A percentile compares a stretch with the other conserved stretches of the same genome.
phyloP scores from a whole-genome alignment of 1,140 invertebrate genomes.

The Theocolax elegans region DNA sequence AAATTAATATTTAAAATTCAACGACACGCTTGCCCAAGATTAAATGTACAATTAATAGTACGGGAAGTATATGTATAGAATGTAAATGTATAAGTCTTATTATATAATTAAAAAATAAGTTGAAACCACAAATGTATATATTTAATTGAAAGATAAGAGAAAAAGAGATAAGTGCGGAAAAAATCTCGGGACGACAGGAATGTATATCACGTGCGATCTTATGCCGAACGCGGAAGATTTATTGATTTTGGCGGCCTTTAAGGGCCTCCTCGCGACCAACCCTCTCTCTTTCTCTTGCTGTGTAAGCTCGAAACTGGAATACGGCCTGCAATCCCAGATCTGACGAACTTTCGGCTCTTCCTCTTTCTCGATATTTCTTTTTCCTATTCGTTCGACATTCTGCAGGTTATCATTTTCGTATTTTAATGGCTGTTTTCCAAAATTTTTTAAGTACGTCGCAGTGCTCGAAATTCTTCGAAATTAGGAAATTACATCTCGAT shows the following conservation, averaged over 20 bases:
- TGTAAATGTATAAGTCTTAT: no score
- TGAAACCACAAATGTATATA: no score
- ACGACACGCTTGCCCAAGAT: no score
- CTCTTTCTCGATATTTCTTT: slow-evolving; percentile 1
- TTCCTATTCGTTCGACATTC: neutral
- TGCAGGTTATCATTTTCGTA: neutral
- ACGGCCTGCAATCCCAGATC: slow-evolving; percentile 20
- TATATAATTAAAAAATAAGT: no score
- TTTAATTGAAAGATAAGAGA: no score
- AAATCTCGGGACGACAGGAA: neutral
- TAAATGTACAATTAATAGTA: no score
- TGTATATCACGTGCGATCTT: slow-evolving; percentile 2
- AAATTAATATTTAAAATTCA: no score
- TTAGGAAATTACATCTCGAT: no score
- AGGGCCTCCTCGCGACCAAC: slow-evolving; percentile 38
- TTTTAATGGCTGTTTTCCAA: slow-evolving; percentile 5
- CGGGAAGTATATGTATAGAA: no score
- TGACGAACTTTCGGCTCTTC: slow-evolving; percentile 24
- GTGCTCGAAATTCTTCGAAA: no score
- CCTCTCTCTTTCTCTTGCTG: slow-evolving; percentile 22
- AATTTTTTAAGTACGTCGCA: neutral
- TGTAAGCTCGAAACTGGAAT: slow-evolving; percentile 48
- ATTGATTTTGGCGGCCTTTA: slow-evolving; percentile 41
- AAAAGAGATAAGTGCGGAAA: neutral
- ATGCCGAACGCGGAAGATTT: slow-evolving; percentile 28